Conservation (phyloP, 2,113 vertebrate species). For the Mustela lutreola region DNA sequence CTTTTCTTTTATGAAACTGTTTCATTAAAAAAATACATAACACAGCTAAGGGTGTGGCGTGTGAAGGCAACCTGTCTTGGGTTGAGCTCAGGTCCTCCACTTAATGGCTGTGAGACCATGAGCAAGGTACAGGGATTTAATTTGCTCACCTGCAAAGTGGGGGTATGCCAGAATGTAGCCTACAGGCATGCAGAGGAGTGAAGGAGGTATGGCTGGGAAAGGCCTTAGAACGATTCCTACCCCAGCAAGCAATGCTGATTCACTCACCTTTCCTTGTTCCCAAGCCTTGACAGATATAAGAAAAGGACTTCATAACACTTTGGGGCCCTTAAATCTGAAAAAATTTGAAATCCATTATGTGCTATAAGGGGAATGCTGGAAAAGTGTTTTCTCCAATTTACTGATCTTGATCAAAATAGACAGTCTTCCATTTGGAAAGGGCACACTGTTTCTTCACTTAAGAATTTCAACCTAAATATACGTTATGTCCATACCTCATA, state of each 20-base stretch:
- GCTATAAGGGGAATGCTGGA: background rate
- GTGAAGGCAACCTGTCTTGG: background rate
- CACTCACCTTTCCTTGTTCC: background rate
- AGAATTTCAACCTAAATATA: background rate
- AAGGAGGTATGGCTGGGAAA: accelerated
- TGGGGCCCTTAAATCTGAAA: background rate
- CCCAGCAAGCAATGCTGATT: background rate
- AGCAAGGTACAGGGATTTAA: background rate
- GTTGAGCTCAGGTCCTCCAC: background rate
- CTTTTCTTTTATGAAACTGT: background rate
- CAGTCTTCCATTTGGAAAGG: background rate
- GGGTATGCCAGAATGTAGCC: too few species aligned
- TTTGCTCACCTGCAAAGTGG: background rate
- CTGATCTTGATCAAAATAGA: background rate
- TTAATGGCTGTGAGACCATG: background rate
- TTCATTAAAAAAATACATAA: background rate
- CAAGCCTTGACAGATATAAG: background rate
- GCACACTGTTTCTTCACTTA: background rate
- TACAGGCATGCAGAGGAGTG: accelerated
- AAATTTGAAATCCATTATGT: background rate
- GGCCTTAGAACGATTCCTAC: accelerated
- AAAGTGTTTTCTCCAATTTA: background rate
- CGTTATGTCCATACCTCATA: background rate
- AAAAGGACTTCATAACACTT: background rate
- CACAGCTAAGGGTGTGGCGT: background rate